Evolutionary conservation across 2,888 invertebrate genomes (phyloP).

Genomic region (Drosophila picticornis): DNA sequence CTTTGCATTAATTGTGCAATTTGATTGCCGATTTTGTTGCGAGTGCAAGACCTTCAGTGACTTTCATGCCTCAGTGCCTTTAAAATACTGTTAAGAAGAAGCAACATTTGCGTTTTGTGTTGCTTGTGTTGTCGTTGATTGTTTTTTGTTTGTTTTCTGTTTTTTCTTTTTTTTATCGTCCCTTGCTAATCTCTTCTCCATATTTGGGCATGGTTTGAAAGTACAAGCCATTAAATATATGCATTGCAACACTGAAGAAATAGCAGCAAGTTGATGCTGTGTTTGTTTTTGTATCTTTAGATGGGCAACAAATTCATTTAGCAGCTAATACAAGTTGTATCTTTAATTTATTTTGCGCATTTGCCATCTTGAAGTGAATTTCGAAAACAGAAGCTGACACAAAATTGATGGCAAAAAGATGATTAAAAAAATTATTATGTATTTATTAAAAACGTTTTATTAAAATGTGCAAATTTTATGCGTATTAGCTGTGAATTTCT

Average conservation of each 20-base stretch:
- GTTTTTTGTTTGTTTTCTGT: background rate
- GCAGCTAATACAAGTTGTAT: background rate
- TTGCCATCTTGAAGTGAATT: background rate
- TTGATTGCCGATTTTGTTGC: conserved; percentile 30
- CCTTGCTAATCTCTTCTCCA: conserved; percentile 60
- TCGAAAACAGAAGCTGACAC: conserved; percentile 37
- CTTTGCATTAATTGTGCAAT: conserved; percentile 49
- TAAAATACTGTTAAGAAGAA: conserved; percentile 24
- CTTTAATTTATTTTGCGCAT: conserved; percentile 6
- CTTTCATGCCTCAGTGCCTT: conserved; percentile 77
- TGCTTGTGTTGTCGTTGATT: conserved; percentile 5
- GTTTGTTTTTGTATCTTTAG: background rate
- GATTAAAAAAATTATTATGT: conserved; percentile 9
- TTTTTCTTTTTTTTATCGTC: conserved; percentile 37
- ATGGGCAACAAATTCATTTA: background rate
- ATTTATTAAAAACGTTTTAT: conserved; percentile 26
- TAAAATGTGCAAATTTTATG: conserved; percentile 26
- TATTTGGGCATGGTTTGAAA: conserved; percentile 69
- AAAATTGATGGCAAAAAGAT: conserved; percentile 6
- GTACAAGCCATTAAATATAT: conserved; percentile 63
- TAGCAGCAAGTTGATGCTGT: conserved; percentile 13
- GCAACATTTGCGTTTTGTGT: conserved; percentile 27
- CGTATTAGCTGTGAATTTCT: conserved; percentile 20
- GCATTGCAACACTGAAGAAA: conserved; percentile 53
- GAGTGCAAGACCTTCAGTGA: conserved; percentile 64